Conservation (phyloP, 2,113 vertebrate genomes). For the Sorex araneus region DNA sequence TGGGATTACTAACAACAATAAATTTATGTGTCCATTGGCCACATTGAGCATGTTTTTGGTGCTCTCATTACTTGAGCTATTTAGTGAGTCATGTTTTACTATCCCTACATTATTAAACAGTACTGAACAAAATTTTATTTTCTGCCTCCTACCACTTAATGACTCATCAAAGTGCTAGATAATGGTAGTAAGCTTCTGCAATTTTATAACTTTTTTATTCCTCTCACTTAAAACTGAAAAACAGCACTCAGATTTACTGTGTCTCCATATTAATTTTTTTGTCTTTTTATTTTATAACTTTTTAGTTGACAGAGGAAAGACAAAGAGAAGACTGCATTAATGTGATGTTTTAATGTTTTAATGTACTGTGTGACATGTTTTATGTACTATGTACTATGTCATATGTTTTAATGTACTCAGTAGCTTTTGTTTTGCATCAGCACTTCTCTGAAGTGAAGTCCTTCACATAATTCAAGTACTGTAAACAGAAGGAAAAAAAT, state of each 20-base stretch:
- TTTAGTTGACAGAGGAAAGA: conserved; percentile 33
- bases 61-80: conserved; percentile 71
- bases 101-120: conserved; percentile 64
- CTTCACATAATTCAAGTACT: conserved; percentile 83
- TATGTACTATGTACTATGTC: no score
- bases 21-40: conserved; percentile 2
- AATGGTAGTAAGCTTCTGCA: conserved; percentile 59
- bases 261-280: conserved; percentile 73
- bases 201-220: conserved; percentile 65
- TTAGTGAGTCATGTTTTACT: conserved; percentile 75
- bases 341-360: conserved; percentile 78
- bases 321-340: conserved; percentile 75
- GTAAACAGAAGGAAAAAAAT: conserved; percentile 61
- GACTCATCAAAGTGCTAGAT: conserved; percentile 64
- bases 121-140: conserved; percentile 73
- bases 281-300: conserved; percentile 75
- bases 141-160: conserved; percentile 72
- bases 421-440: conserved; percentile 82
- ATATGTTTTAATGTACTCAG: conserved; percentile 77
- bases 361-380: no score
- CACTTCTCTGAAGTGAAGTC: conserved; percentile 80
- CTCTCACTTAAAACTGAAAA: conserved; percentile 76
- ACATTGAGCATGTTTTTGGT: conserved; percentile 53
- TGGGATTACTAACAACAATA: not conserved
- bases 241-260: conserved; percentile 67